Base-by-base conservation (phyloP, 2,797 vertebrate genomes). In the Eulemur rubriventer region DNA sequence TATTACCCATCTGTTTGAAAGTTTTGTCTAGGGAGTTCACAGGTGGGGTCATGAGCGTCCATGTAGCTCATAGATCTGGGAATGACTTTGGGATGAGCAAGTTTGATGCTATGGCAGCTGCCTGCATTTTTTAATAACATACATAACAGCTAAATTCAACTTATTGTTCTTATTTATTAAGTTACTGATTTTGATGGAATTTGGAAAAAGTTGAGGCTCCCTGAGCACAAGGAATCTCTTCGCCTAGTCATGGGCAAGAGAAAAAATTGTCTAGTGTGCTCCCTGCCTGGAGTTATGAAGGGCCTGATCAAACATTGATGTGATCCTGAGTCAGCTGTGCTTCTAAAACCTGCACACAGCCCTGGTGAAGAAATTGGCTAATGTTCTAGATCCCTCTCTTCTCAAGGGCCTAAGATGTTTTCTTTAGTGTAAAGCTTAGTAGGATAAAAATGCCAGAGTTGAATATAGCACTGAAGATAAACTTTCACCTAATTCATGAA, bases 1-100 rank as follows among this genome's bases (percentile, higher is more conserved):
- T 83, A 11, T 61, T 84, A 80, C 4, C 17, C 67, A 93, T 81
- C 81, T 96, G 72, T 92, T 94, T 65, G 38, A 94, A 55, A 92
- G 22, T 80, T 91, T 88, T 35, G 52, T 87, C 78, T 95, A 41
- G 17, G 35, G 41, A 88, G 38, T 63, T 67, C 59, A 41, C 57
- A 84, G 59, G 57, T 84, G 28, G 65, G 50, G 22, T 48, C 65
- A 48, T 1, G 9, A 67, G 41, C 52, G 50, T 86, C 70, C 52
- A 55, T 30, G 79, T 35, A 69, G 63, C 88, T 81, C 85, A 91
- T n/a, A 84, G 81, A 70, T 92, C 84, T 75, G 35, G 26, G 24
- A 91, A 80, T 65, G 91, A 30, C 79, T 96, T 69, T 78, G 50
- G 69, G 76, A 69, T 90, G 78, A 84, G 65, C 72, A 55, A 38